These are phyloP conservation scores for Perca fluviatilis DNA, from an alignment of 2,113 vertebrate genomes.

Conservation along the genomic window DNA sequence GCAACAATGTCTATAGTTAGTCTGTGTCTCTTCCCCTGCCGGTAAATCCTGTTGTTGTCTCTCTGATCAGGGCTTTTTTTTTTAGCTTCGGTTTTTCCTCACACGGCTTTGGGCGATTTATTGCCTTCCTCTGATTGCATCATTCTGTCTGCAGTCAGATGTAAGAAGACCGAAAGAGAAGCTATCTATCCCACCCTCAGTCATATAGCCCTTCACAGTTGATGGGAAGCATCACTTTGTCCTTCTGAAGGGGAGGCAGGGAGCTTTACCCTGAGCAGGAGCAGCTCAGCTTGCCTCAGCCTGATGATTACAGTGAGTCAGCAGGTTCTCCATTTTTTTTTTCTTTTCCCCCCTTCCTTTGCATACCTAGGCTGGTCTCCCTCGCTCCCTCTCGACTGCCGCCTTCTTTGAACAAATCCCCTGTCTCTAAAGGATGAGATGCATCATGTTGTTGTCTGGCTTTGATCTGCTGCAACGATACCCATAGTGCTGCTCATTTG, in stretches of 20 bases:
- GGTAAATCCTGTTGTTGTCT: slow-evolving; percentile 33
- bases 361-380: slow-evolving; percentile 49
- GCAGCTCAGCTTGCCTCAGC: slow-evolving; percentile 44
- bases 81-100: slow-evolving; percentile 50
- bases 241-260: slow-evolving; percentile 71
- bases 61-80: slow-evolving; percentile 47
- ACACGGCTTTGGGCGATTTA: slow-evolving; percentile 36
- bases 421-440: slow-evolving; percentile 47
- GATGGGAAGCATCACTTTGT: slow-evolving; percentile 57
- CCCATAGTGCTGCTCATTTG: slow-evolving; percentile 39
- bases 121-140: slow-evolving; percentile 62
- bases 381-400: slow-evolving; percentile 3
- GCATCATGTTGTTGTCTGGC: slow-evolving; percentile 61
- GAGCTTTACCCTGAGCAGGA: slow-evolving; percentile 54
- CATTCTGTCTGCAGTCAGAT: slow-evolving; percentile 48
- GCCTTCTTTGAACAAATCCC: slow-evolving; percentile 62
- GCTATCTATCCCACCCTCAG: slow-evolving; percentile 43
- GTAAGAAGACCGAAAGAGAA: slow-evolving; percentile 39
- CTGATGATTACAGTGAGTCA: slow-evolving; percentile 81
- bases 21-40: slow-evolving; percentile 18
- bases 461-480: slow-evolving; percentile 56
- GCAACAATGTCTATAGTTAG: slow-evolving; percentile 5
- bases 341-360: slow-evolving; percentile 33
- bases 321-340: slow-evolving; percentile 65
- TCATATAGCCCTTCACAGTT: slow-evolving; percentile 31